Base-by-base conservation (phyloP, 2,797 vertebrate species). In the Phyllotis vaccarum region DNA sequence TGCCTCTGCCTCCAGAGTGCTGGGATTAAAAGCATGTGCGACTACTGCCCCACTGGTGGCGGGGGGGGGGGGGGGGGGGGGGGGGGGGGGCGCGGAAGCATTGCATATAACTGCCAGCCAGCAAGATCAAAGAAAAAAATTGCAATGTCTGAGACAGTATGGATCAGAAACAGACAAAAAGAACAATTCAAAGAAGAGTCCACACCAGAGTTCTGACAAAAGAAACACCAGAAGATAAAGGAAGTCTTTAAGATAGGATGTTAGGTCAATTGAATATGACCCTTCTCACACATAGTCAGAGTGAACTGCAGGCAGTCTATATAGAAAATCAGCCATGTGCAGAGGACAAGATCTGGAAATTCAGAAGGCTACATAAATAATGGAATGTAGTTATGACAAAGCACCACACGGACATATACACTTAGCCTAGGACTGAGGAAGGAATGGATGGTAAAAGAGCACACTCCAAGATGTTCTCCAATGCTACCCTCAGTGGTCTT, bases 381-480 rank as follows among this genome's bases (percentile, higher is more conserved):
- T 34, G 31, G 56, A 5, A 58, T 1, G 13, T 11, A 29, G 58
- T 21, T 16, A 22, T 43, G 22, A 9, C 27, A 34, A 37, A 81
- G 6, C 29, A 54, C 54, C 37, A 62, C 56, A 9, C n/a, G 46
- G 54, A 68, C 6, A 52, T 1, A 0, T 17, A 68, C 22, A 54
- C 89, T 43, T n/a, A 49, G 89, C 8, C 31, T 7, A 76, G 43
- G 40, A 37, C 0, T 11, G 13, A 79, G 7, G 37, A 56, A 76
- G 40, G 24, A 78, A 58, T 29, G 56, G 70, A n/a, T 3, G 16
- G 29, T 5, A 19, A 31, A 89, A 83, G n/a, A 2, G 29, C 29
- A 79, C 0, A 3, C 19, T 11, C 19, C 29, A 27, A 5, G 12
- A 11, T 4, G 0, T 27, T 34, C 27, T 34, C n/a, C 52, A 58